Conservation (phyloP, 2,888 invertebrate species). For the Mesopsocus fuscifrons region DNA sequence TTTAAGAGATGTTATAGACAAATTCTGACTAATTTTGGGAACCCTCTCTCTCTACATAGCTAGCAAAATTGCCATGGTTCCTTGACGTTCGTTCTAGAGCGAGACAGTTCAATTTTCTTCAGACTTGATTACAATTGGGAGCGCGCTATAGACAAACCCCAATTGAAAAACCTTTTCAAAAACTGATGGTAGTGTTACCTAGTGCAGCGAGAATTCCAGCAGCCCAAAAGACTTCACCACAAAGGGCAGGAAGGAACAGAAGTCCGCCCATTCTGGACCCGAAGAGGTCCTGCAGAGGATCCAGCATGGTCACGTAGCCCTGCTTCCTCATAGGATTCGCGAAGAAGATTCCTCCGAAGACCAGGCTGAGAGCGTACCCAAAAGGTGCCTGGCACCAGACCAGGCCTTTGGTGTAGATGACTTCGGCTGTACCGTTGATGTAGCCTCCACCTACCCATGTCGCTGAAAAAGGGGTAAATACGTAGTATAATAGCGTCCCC, state of each 20-base stretch:
- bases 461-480: conserved; percentile 36
- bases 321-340: conserved; percentile 95
- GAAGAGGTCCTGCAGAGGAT: conserved; percentile 91
- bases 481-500: background rate
- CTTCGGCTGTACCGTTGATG: conserved; percentile 97
- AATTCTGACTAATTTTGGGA: no score
- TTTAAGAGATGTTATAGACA: no score
- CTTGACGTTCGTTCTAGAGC: no score
- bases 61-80: no score
- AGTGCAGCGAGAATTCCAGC: conserved; percentile 93
- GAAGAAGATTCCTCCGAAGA: conserved; percentile 93
- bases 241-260: conserved; percentile 86
- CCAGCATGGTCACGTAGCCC: conserved; percentile 97
- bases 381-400: conserved; percentile 99
- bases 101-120: no score
- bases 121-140: no score
- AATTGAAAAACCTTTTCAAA: no score
- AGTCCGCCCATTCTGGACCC: conserved; percentile 96
- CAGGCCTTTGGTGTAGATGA: conserved; percentile 79
- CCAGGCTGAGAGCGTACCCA: conserved; percentile 88
- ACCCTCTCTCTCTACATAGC: no score
- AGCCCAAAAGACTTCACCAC: conserved; percentile 98
- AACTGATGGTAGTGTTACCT: no score
- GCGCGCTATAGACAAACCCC: no score
- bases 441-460: conserved; percentile 99